Evolutionary conservation across 2,113 vertebrate species (phyloP), one percentile per base, ranked within the genome.

Genomic region (Peromyscus polionotus): DNA sequence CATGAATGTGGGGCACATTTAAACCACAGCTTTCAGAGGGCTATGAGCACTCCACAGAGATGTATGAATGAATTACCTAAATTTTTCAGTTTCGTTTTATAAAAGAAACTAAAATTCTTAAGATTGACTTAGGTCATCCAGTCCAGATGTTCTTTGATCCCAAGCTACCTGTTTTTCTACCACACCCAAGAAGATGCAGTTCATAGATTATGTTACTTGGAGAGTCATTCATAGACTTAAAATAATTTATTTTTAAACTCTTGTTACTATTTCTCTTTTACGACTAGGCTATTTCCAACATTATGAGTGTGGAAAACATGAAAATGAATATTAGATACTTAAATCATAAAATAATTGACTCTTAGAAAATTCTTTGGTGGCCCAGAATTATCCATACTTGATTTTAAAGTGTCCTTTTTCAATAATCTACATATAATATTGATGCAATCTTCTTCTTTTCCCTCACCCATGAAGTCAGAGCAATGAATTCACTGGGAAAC

Each of bases 401-500:
- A 2, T 59, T 90, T 0, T 22, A n/a, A 91, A 77, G 24, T 90
- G 5, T 28, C 14, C 14, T 48, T 7, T 81, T 96, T 39, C 22
- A 67, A 33, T 86, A 86, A 67, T 83, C 45, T 88, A 51, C 4
- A 61, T 13, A 57, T 86, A 48, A 67, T 22, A 1, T 85, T 61
- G 36, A 57, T 70, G 33, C 89, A 54, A 77, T 88, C 84, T 95
- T 91, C 13, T 87, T 61, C 54, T 92, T 94, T 73, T 72, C 16
- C 28, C 63, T 42, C 57, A 11, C 48, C 10, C 16, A 81, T 12
- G 28, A 45, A 28, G 8, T 16, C 51, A 93, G 59, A 81, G 3
- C 26, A 86, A 88, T 77, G 81, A 28, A 92, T 93, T 95, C 88
- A 17, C n/a, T 36, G 80, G 19, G 59, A 86, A 93, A 59, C 31